Base-by-base conservation (phyloP, 1,140 invertebrate genomes). In the Cylas formicarius region DNA sequence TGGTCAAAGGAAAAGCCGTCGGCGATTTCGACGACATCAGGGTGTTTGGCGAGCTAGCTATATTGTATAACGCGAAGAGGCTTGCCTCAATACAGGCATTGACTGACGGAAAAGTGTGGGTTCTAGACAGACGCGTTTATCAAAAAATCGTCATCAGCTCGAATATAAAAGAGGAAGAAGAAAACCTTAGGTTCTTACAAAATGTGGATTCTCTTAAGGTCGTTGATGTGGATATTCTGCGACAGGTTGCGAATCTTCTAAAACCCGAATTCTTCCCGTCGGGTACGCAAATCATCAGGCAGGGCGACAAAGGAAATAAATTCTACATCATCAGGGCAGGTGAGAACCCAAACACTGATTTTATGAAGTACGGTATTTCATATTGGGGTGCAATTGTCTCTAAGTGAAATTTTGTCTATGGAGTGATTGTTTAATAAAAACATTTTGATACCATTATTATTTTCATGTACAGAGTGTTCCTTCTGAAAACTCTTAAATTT, bases 291-390 rank as follows among this genome's bases (percentile, higher is more conserved):
- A 92, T 97, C 44, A 82, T 97, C n/a, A 70, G 86, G 6, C 89
- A 98, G 69, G 93, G 92, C 0, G 90, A 94, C 32, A 76, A 78
- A 43, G 49, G 94, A 3, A 91, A 97, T 63, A 93, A 92, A 53
- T 98, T 98, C 68, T 97, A 88, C 62, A 93, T 98, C 44, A 94
- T 97, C 45, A 83, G 88, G 43, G 85, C 86, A 13, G 94, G 44
- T 47, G n/a, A 21, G 19, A 16, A 41, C 17, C n/a, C 8, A 2
- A 11, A 13, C n/a, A 5, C 6, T 31, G 5, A 31, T 4, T 31
- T 13, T 31, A 16, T 4, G 17, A 16, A n/a, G 6, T 7, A 5
- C 11, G 6, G 5, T 11, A 31, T 13, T 31, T 31, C 6, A 6
- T 11, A 31, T 6, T 6, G n/a, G n/a, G n/a, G n/a, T n/a, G n/a